Evolutionary conservation across 2,113 vertebrate species (phyloP).

Genomic region (Pungitius pungitius): DNA sequence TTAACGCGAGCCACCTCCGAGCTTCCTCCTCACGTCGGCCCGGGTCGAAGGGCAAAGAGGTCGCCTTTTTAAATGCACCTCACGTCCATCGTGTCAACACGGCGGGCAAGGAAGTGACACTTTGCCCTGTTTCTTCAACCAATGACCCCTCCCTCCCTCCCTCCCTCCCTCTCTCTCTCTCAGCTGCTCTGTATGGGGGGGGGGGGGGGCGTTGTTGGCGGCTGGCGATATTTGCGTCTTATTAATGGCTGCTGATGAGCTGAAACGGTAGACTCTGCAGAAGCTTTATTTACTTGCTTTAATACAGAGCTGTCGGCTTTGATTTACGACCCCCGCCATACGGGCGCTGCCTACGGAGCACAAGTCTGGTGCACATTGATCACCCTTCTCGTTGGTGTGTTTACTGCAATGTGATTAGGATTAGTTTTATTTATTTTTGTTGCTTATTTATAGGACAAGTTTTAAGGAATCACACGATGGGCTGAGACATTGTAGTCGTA

Average conservation of each 20-base stretch:
- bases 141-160: conserved; percentile 2
- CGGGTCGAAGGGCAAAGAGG: background rate
- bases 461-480: too few species aligned
- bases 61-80: conserved; percentile 17
- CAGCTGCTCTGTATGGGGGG: too few species aligned
- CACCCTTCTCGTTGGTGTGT: background rate
- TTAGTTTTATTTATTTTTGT: background rate
- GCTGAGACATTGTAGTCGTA: too few species aligned
- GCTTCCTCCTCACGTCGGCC: background rate
- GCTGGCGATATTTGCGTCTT: conserved; percentile 77
- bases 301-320: conserved; percentile 69
- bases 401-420: background rate
- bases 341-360: conserved; percentile 44
- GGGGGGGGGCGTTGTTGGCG: conserved; percentile 46
- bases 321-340: conserved; percentile 72
- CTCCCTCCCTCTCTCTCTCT: background rate
- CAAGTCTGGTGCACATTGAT: conserved; percentile 17
- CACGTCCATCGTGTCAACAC: too few species aligned
- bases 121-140: conserved; percentile 36
- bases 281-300: conserved; percentile 77
- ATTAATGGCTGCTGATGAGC: conserved; percentile 80
- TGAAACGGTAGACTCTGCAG: conserved; percentile 75
- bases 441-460: background rate
- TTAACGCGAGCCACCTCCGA: background rate
- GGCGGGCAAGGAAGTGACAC: background rate